Conservation (phyloP, 1,140 invertebrate species). For the Musca domestica region DNA sequence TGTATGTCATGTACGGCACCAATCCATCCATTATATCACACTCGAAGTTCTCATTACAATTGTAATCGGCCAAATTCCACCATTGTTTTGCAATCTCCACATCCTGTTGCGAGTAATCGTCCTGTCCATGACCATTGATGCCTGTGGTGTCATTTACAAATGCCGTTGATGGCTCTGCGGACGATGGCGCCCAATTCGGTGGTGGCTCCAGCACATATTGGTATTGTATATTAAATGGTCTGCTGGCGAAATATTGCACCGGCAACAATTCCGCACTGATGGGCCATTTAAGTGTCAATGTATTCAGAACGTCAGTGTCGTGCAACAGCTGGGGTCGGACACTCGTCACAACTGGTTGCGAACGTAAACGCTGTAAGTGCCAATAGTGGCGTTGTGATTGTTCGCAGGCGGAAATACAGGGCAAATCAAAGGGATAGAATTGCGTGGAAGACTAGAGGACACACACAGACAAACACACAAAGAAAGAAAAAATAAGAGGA, state of each 20-base stretch:
- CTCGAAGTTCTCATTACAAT: conserved; percentile 55
- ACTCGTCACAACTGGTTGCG: conserved; percentile 24
- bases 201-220: conserved; percentile 58
- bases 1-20: conserved; percentile 84
- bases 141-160: conserved; percentile 50
- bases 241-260: conserved; percentile 54
- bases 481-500: background rate
- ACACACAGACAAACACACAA: conserved; percentile 59
- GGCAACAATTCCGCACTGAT: conserved; percentile 52
- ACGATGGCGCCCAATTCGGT: conserved; percentile 70
- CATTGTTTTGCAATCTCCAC: conserved; percentile 33
- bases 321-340: conserved; percentile 35
- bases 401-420: conserved; percentile 56
- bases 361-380: conserved; percentile 40
- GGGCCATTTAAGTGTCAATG: conserved; percentile 79
- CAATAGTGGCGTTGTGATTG: conserved; percentile 43
- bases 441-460: conserved; percentile 72
- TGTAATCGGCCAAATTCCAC: conserved; percentile 61
- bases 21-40: conserved; percentile 64
- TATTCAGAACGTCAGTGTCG: conserved; percentile 39
- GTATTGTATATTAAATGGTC: conserved; percentile 56
- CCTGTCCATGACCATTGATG: background rate
- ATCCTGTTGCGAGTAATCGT: background rate
- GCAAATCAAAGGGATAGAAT: conserved; percentile 72
- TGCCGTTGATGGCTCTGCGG: conserved; percentile 66